Conservation (phyloP, 1,140 invertebrate genomes). For the Anastrepha ludens region DNA sequence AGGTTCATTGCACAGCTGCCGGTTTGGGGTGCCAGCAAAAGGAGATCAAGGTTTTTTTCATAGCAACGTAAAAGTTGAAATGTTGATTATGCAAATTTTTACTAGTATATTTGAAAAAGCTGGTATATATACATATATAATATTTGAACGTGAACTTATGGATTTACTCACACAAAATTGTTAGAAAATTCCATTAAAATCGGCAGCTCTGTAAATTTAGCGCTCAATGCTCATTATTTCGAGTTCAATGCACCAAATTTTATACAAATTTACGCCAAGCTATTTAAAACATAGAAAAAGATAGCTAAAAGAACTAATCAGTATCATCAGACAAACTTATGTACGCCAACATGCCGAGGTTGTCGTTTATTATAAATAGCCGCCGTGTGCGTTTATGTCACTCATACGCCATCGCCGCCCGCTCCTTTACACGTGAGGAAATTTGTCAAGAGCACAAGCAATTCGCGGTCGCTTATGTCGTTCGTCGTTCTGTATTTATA, state of each 20-base stretch:
- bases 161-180: neutral
- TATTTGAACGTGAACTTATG: neutral
- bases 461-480: slow-evolving; percentile 37
- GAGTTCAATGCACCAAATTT: slow-evolving; percentile 14
- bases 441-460: slow-evolving; percentile 13
- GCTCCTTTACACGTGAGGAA: neutral
- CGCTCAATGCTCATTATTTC: slow-evolving; percentile 9
- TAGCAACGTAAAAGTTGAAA: neutral
- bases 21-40: slow-evolving; percentile 43
- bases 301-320: neutral
- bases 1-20: slow-evolving; percentile 46
- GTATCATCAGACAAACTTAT: too few species aligned
- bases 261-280: neutral
- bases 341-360: too few species aligned
- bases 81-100: slow-evolving; percentile 47
- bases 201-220: neutral
- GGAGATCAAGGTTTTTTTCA: slow-evolving; percentile 38
- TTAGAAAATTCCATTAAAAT: neutral
- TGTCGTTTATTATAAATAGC: neutral
- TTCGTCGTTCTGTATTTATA: neutral
- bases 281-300: neutral
- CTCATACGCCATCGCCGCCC: slow-evolving; percentile 27
- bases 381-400: neutral
- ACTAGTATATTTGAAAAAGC: slow-evolving; percentile 3
- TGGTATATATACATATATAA: neutral